Evolutionary conservation across 92 coral and sea anemone species (phyloP), one percentile per base, ranked within the genome.

Genomic region (Palythoa grandiflora): DNA sequence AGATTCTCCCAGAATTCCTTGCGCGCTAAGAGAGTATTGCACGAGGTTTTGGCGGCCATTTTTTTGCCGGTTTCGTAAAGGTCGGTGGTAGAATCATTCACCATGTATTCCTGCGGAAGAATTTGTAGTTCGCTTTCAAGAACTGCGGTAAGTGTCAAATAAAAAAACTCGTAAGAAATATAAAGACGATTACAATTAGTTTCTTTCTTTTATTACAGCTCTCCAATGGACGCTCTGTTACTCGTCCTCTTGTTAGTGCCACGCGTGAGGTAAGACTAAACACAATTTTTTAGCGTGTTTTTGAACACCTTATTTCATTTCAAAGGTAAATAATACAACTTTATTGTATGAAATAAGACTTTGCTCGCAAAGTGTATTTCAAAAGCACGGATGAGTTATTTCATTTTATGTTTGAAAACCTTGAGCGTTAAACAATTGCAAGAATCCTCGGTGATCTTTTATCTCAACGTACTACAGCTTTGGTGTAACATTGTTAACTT

Each of bases 21-120:
- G 86, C 63, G 16, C 44, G 20, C 68, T 36, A 15, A 65, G 47
- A 1, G 19, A 44, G 75, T 19, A 19, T 63, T 80, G 85, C 85
- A 80, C 85, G 85, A 80, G 85, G 85, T 65, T 70, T 21, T 44
- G 59, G 75, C 86, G 86, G 86, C 75, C 83, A 77, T 81, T 14
- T 61, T 21, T 81, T 51, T 52, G 52, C 86, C 57, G 86, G 47
- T 13, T 44, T 19, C 40, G 72, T 6, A 35, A 77, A 66, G 20
- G 40, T 48, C 0, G 6, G 19, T 81, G 73, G 60, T 12, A 5
- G 39, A 47, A 36, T 9, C 38, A 13, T 81, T 21, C 1, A 65
- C 59, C 52, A 81, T 81, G 86, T 81, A 81, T 81, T 81, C 86
- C 74, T 81, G 86, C 37, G 86, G 86, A 50, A 81, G 73, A 81